A percentile compares a stretch with the other conserved stretches of the same genome.
Evolutionary conservation across 2,797 vertebrate species (phyloP).

Genomic region (Rhinoraja longicauda): DNA sequence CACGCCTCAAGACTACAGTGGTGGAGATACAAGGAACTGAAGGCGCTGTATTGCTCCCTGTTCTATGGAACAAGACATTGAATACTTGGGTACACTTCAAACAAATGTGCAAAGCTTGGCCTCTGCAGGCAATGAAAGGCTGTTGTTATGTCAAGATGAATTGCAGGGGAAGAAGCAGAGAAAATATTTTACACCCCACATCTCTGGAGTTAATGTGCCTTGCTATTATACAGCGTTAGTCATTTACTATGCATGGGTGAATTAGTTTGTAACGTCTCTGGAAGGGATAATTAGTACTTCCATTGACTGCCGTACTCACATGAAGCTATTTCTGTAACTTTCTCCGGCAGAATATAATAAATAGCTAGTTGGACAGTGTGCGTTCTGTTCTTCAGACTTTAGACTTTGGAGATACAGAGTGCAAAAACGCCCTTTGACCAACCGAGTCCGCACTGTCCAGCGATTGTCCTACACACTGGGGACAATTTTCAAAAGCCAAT

Average conservation of each 20-base stretch:
- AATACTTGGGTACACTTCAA: neutral
- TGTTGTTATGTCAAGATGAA: neutral
- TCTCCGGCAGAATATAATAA: neutral
- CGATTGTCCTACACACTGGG: too few species aligned
- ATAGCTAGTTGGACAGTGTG: neutral
- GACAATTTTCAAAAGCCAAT: too few species aligned
- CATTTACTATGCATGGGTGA: neutral
- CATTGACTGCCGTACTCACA: neutral
- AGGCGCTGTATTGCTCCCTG: too few species aligned
- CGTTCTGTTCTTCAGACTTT: neutral
- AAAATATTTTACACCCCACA: neutral
- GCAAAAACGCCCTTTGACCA: too few species aligned
- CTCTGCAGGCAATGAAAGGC: neutral
- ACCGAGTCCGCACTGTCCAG: too few species aligned
- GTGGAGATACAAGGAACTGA: too few species aligned
- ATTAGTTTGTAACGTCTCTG: conserved; percentile 15
- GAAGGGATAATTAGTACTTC: conserved; percentile 31
- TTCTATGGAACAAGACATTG: neutral
- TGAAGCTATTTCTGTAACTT: conserved; percentile 8
- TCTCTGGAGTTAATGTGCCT: neutral
- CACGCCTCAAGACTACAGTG: too few species aligned
- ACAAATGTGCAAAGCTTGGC: neutral
- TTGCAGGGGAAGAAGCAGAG: neutral
- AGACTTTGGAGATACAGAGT: too few species aligned
- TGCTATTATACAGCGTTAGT: conserved; percentile 1